Evolutionary conservation across 2,888 invertebrate species (phyloP).

Genomic region (Sphecodes monilicornis): DNA sequence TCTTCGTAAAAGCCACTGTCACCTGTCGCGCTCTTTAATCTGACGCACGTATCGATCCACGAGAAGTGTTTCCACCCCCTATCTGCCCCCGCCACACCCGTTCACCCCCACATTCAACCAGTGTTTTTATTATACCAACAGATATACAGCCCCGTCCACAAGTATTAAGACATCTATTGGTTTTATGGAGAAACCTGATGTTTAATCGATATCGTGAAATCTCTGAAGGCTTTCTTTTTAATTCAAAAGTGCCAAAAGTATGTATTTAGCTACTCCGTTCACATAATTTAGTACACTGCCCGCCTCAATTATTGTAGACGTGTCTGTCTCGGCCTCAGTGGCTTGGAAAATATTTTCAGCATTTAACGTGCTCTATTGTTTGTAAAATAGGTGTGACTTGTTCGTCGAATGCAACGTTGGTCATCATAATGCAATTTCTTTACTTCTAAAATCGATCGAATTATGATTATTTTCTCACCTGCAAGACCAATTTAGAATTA

Average conservation of each 20-base stretch:
- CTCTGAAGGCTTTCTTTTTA: neutral
- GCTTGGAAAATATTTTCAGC: neutral
- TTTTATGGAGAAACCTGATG: neutral
- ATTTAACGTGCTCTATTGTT: neutral
- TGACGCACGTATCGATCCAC: conserved; percentile 71
- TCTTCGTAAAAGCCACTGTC: conserved; percentile 74
- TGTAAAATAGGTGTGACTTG: neutral
- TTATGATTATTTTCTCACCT: neutral
- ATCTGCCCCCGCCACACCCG: neutral
- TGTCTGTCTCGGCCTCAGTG: neutral
- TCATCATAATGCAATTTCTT: too few species aligned
- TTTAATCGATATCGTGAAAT: conserved; percentile 1
- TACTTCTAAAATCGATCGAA: neutral
- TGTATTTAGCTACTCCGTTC: too few species aligned
- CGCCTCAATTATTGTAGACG: neutral
- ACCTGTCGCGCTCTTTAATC: conserved; percentile 73
- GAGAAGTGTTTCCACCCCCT: conserved; percentile 50
- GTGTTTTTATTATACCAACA: conserved; percentile 33
- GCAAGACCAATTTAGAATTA: neutral
- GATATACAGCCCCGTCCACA: neutral
- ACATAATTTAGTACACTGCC: neutral
- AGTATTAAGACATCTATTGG: conserved; percentile 4
- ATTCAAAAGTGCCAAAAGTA: neutral
- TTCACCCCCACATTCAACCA: conserved; percentile 5
- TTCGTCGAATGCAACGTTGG: too few species aligned